Base-by-base conservation (phyloP, 2,888 invertebrate species). In the Pseudolycoriella hygida region DNA sequence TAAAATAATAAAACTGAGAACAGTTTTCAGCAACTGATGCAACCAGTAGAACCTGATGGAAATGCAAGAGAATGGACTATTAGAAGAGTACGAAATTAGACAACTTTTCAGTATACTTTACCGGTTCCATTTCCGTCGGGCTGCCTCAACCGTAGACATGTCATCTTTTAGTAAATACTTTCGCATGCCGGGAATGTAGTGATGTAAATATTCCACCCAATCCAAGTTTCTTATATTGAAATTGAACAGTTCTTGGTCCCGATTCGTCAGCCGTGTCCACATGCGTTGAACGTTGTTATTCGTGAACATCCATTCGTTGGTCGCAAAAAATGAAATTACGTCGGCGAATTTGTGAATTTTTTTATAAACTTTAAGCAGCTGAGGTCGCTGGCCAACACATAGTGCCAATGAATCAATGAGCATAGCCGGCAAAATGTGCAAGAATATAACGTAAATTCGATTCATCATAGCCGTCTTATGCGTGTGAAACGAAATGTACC, bases 331-430 rank as follows among this genome's bases (percentile, higher is more conserved):
- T 1, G 74, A 67, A n/a, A 88, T 58, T 0, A 79, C 77, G 3
- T 73, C 70, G 2, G 78, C 69, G 50, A 86, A 79, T 59, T 79
- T 80, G 60, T 83, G 78, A 40, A 88, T 73, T 60, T 81, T 83
- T 50, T 68, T 71, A 60, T 85, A 85, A 40, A 80, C 71, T 53
- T 74, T 77, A 53, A 82, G 62, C 68, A 85, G 71, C 60, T 78
- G 86, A 70, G 41, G 55, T 52, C 50, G 40, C 55, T 72, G 71
- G 39, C 83, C 83, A 5, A 75, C 53, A 42, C 82, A 67, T 10
- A 73, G 54, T 3, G 73, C 69, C 1, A 74, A 59, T 0, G 71
- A 61, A 56, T 88, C 87, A 4, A 77, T 65, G 1, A 82, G 48
- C 18, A 75, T 68, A 0, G 83, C 86, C 0, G 86, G 86, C 11